Evolutionary conservation across 2,888 invertebrate genomes (phyloP), one percentile per base, ranked within the genome.

Genomic region (Steinernema carpocapsae): DNA sequence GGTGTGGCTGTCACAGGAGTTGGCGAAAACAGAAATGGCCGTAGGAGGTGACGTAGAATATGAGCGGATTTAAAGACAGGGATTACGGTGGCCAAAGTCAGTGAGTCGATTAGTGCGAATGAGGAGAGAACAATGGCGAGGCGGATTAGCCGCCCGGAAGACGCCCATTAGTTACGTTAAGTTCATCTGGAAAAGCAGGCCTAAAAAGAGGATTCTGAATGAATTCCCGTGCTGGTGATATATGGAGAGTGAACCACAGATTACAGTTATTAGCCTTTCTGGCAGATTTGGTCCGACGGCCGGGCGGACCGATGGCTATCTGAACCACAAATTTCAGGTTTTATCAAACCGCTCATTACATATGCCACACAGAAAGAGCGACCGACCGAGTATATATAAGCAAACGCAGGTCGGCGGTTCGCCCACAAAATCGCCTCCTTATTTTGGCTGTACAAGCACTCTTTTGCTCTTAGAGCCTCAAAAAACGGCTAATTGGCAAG

Each of bases 321-420:
- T 56, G 56, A 56, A 24, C 56, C 56, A 19, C 26, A 56, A 56
- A 56, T 56, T 56, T 56, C 56, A 56, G 56, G 56, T 56, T 56
- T 26, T 56, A 56, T 56, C 56, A 56, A 56, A 56, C 56, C 56
- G 56, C 56, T 56, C 56, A 56, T 56, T 56, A 56, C 56, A 56
- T 56, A 22, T 56, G 26, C 56, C 51, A 22, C 22, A 19, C 56
- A 24, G 56, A 26, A 56, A 14, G n/a, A n/a, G n/a, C n/a, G n/a
- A n/a, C n/a, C n/a, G n/a, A n/a, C n/a, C n/a, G n/a, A n/a, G n/a
- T 22, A 56, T 56, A 56, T 56, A 56, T 56, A 56, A 56, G 26
- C 56, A 26, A 26, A 26, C 17, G 24, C 24, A 6, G 7, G 56
- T 2, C 22, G 56, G n/a, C 26, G 24, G 26, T 43, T 10, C 26